Evolutionary conservation across 2,797 vertebrate genomes (phyloP), one percentile per base, ranked within the genome.

Genomic region (Hozukius guyotensis): DNA sequence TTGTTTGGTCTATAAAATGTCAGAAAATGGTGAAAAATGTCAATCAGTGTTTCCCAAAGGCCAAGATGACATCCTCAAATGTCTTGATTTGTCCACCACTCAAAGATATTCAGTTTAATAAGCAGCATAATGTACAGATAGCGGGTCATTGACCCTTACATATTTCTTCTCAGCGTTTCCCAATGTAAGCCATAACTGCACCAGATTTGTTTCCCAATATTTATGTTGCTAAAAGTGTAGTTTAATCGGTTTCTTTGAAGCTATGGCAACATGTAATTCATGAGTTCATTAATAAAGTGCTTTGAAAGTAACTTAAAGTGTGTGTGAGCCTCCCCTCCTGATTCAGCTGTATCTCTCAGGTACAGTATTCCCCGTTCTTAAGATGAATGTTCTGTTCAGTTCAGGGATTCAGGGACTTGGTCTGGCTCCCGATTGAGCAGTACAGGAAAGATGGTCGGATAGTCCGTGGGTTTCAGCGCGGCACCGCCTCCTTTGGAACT

Each of bases 381-480:
- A 52, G n/a, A 65, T 63, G 8, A 68, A 57, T 81, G 20, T 78
- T 82, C n/a, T 91, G 53, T 95, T 88, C 88, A 99, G 99, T 97
- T 79, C 99, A 99, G 91, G 99, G 99, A 87, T 96, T 99, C 76
- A 97, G 97, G 83, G 99, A 99, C 91, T 90, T 99, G 93, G 97
- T 99, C 31, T 99, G 98, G 99, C 91, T 99, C 63, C 99, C 99
- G 0, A 99, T 99, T 69, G 98, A 99, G 90, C 98, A 99, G 92
- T 99, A 99, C 94, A 96, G 98, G 69, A 99, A 99, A 92, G 98
- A 99, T 0, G 99, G 99, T 2, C 96, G 98, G 14, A 97, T 99
- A 20, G 98, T 99, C 42, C 95, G 98, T 11, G 98, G 99, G 1
- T 97, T 99, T 84, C 99, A 99, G 78, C 96, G 97, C 14, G 98